Evolutionary conservation across 2,888 invertebrate genomes (phyloP), one percentile per base, ranked within the genome.

Genomic region (Cynaeus angustus): DNA sequence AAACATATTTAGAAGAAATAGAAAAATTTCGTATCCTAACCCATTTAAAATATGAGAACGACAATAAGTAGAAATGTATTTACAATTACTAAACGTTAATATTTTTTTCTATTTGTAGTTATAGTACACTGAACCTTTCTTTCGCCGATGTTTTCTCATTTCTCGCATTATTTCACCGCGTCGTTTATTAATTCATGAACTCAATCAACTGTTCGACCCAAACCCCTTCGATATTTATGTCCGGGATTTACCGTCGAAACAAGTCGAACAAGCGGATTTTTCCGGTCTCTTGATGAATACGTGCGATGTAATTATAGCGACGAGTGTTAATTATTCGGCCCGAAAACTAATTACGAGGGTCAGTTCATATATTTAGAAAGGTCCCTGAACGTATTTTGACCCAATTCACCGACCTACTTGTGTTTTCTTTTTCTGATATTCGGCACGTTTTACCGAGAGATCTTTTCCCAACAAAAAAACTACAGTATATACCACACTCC

Each of bases 341-440:
- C 41, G 56, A 56, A 56, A 56, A 56, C 56, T 56, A 56, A 56
- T 56, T 56, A 56, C 12, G 13, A 56, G 56, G 56, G 56, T 56
- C 56, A 56, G 56, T 56, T 41, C 41, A n/a, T 56, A 41, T 13
- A 37, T 50, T 50, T 53, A 5, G 53, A 37, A 53, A 53, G 53
- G 33, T 21, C 26, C 41, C 10, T 33, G 37, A 53, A 21, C 56
- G 16, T 43, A 10, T n/a, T 56, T 12, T 43, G 56, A 56, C 41
- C 56, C 16, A 12, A 38, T 56, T 56, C 33, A 6, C 13, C 56
- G 56, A 37, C 53, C 53, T 13, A 53, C 37, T 37, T 53, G 1
- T 28, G 10, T 30, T 2, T 37, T 10, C 33, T 16, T 53, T 13
- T 37, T 8, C 9, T 9, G 33, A 8, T 37, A 50, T 33, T 53